Evolutionary conservation across 2,113 vertebrate genomes (phyloP).

Genomic region (Macquaria australasica): DNA sequence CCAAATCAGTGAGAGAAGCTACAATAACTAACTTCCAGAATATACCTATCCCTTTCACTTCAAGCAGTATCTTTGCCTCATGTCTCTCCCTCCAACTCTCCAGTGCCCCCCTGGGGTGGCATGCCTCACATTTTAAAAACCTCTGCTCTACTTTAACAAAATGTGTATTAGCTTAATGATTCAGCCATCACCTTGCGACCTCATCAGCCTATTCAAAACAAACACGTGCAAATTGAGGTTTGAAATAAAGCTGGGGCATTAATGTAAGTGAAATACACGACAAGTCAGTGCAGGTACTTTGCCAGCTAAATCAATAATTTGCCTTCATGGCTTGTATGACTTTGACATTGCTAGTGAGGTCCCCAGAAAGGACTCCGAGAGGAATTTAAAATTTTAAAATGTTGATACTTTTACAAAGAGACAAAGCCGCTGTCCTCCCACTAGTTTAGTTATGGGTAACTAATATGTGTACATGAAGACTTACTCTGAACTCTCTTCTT

Average conservation of each 20-base stretch:
- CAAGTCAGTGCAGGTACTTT: neutral
- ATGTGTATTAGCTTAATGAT: neutral
- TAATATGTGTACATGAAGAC: slow-evolving; percentile 8
- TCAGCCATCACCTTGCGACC: neutral
- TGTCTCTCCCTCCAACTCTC: neutral
- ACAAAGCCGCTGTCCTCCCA: neutral
- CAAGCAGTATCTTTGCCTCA: too few species aligned
- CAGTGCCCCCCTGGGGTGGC: too few species aligned
- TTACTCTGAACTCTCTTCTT: slow-evolving; percentile 78
- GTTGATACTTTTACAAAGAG: neutral
- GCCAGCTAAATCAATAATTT: neutral
- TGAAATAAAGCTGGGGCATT: neutral
- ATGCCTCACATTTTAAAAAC: neutral
- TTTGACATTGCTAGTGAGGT: neutral
- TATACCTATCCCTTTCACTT: too few species aligned
- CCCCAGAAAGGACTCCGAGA: neutral
- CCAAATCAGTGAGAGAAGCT: too few species aligned
- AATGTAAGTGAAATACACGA: neutral
- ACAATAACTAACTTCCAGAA: neutral
- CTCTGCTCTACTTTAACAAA: neutral
- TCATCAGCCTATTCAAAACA: neutral
- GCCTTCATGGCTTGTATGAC: neutral
- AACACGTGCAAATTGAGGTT: neutral
- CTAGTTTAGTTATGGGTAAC: neutral
- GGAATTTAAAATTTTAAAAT: neutral